These are phyloP conservation scores for Xerus inauris DNA, from an alignment of 2,113 vertebrate genomes.

Conservation along the genomic window DNA sequence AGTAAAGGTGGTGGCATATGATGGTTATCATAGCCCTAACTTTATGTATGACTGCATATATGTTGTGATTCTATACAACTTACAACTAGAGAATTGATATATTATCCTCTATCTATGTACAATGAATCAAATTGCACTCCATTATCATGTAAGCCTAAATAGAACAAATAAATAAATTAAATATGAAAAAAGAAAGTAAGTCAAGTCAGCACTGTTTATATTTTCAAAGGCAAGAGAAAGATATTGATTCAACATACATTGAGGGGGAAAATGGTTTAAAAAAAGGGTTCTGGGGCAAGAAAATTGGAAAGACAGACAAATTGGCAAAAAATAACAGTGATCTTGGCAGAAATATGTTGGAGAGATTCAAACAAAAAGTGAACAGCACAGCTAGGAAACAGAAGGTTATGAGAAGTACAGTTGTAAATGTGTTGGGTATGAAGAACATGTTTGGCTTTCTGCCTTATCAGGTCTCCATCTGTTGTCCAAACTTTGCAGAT, in stretches of 20 bases:
- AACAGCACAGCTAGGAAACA: slow-evolving; percentile 45
- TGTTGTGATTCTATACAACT: too few species aligned
- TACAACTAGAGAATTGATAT: too few species aligned
- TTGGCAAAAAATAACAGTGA: slow-evolving; percentile 38
- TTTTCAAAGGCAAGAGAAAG: neutral
- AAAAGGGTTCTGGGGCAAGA: neutral
- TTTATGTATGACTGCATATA: too few species aligned
- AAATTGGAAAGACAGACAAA: slow-evolving; percentile 12
- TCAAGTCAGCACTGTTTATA: neutral
- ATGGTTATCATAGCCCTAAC: too few species aligned
- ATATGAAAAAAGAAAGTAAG: neutral
- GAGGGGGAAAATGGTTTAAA: neutral
- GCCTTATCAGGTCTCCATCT: slow-evolving; percentile 64
- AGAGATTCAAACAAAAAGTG: slow-evolving; percentile 35
- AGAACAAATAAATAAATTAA: neutral
- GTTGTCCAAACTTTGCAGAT: slow-evolving; percentile 40
- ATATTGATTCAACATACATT: neutral
- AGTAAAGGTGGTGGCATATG: too few species aligned
- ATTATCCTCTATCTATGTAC: too few species aligned
- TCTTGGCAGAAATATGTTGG: slow-evolving; percentile 41
- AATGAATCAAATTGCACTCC: too few species aligned
- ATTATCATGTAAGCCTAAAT: too few species aligned
- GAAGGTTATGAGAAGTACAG: slow-evolving; percentile 59
- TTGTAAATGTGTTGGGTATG: neutral
- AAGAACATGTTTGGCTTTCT: slow-evolving; percentile 63